A percentile compares a stretch with the other conserved stretches of the same genome.
Evolutionary conservation across 1,140 invertebrate genomes (phyloP).

Genomic region (Aleiodes sp.): DNA sequence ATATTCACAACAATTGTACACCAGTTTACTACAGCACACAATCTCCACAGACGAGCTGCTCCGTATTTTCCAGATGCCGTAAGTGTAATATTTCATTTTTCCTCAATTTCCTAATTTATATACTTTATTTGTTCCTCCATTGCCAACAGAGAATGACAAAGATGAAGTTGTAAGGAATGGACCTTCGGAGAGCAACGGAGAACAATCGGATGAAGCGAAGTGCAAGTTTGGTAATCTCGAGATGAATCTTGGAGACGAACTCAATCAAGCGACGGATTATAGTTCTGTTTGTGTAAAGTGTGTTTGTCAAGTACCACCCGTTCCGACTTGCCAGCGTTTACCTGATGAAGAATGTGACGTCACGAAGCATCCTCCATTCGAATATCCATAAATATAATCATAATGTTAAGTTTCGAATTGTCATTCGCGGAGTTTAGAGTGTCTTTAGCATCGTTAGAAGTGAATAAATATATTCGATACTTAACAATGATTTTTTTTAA

Average conservation of each 20-base stretch:
- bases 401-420: too few relatives aligned
- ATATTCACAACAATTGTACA: slow-evolving; percentile 41
- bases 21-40: slow-evolving; percentile 43
- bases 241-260: slow-evolving; percentile 47
- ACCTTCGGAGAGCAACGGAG: background rate
- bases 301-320: slow-evolving; percentile 49
- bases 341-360: slow-evolving; percentile 34
- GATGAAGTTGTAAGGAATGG: slow-evolving; percentile 14
- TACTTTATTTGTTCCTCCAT: too few relatives aligned
- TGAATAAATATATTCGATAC: too few relatives aligned
- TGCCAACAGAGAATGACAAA: slow-evolving; percentile 22
- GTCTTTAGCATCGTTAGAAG: too few relatives aligned
- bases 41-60: slow-evolving; percentile 37
- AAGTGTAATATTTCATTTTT: too few relatives aligned
- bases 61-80: slow-evolving; percentile 46
- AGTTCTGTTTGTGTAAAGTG: slow-evolving; percentile 46
- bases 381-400: too few relatives aligned
- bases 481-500: too few relatives aligned
- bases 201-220: slow-evolving; percentile 3
- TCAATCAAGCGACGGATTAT: slow-evolving; percentile 39
- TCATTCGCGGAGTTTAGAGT: too few relatives aligned
- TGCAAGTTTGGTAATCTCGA: slow-evolving; percentile 46
- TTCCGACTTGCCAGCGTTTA: slow-evolving; percentile 43
- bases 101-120: too few relatives aligned
- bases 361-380: background rate